These are phyloP conservation scores for Bhutanitis thaidina DNA, from an alignment of 2,888 invertebrate genomes.

Conservation along the genomic window DNA sequence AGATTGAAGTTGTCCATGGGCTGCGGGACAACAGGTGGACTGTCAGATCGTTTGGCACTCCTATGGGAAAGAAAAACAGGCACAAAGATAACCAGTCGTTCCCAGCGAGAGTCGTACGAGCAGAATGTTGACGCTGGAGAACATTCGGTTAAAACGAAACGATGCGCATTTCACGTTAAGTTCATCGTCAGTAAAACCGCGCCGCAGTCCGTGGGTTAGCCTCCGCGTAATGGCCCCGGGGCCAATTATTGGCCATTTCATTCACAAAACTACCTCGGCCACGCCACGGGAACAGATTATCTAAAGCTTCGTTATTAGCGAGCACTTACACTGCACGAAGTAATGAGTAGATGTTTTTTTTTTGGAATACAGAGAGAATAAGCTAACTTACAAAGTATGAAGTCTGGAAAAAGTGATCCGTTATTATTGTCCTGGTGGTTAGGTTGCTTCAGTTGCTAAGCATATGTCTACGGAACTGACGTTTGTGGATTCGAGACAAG, in stretches of 20 bases:
- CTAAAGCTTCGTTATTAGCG: constrained; percentile 37
- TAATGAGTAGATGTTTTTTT: not conserved
- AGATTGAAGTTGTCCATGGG: no score
- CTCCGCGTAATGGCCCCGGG: constrained; percentile 44
- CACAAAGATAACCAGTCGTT: not conserved
- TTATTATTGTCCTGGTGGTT: no score
- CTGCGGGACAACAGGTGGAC: no score
- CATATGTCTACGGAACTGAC: no score
- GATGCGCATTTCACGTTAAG: constrained; percentile 6
- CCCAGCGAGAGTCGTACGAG: not conserved
- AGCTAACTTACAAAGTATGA: no score
- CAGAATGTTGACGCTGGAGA: not conserved
- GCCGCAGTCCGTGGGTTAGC: constrained; percentile 35
- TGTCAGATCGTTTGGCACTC: no score
- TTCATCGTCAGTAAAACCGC: not conserved
- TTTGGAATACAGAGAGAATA: not conserved
- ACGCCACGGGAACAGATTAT: constrained; percentile 47
- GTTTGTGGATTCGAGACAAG: no score
- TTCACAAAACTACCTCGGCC: constrained; percentile 62
- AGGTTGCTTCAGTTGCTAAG: no score
- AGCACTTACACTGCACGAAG: constrained; percentile 25
- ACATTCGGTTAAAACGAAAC: constrained; percentile 8
- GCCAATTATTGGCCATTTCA: constrained; percentile 66
- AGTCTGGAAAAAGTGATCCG: no score
- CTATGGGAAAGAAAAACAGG: no score